These are phyloP conservation scores for Synaphobranchus kaupii DNA, from an alignment of 2,797 vertebrate species.

Conservation along the genomic window DNA sequence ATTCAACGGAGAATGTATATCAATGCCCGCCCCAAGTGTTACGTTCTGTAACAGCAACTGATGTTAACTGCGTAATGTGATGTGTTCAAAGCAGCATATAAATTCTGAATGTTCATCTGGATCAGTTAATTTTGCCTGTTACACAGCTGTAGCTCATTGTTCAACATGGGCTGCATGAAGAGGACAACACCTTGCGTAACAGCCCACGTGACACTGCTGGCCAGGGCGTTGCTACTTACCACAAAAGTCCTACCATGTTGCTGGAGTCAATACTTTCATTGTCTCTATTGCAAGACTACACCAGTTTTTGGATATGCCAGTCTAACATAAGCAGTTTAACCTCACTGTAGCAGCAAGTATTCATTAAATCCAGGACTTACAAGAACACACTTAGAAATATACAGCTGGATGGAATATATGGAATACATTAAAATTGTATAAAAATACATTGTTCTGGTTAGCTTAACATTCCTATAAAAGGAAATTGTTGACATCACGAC, in stretches of 20 bases:
- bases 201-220: neutral
- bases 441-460: too few species aligned
- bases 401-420: too few species aligned
- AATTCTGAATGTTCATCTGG: neutral
- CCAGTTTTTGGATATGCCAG: neutral
- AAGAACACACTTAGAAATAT: neutral
- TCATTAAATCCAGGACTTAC: neutral
- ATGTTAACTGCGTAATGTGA: neutral
- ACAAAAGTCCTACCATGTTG: neutral
- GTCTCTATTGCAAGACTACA: neutral
- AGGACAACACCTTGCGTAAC: neutral
- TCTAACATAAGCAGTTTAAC: neutral
- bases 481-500: neutral
- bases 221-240: neutral
- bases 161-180: neutral
- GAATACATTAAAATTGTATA: too few species aligned
- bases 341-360: neutral
- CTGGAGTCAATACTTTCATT: neutral
- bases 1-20: neutral
- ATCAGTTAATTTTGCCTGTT: neutral
- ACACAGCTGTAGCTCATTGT: neutral
- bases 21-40: neutral
- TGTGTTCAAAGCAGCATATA: neutral
- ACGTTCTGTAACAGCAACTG: neutral
- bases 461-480: too few species aligned